Evolutionary conservation across 2,888 invertebrate genomes (phyloP).

Genomic region (Mimas tiliae): DNA sequence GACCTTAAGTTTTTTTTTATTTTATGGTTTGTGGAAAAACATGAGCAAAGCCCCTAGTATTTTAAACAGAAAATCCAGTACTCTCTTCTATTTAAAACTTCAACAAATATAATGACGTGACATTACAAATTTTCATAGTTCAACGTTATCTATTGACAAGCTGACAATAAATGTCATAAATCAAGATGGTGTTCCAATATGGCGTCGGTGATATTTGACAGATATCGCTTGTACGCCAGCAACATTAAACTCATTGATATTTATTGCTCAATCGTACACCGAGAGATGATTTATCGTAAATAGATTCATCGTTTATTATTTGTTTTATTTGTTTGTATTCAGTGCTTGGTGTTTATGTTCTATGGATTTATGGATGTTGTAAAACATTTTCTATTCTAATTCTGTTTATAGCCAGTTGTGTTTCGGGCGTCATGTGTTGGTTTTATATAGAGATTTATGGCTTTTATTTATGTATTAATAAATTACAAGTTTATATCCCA

Average conservation of each 20-base stretch:
- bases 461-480: constrained; percentile 22
- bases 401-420: constrained; percentile 27
- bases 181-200: constrained; percentile 79
- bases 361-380: constrained; percentile 27
- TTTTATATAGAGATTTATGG: constrained; percentile 27
- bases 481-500: constrained; percentile 21
- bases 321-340: constrained; percentile 53
- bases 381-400: constrained; percentile 28
- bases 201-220: constrained; percentile 74
- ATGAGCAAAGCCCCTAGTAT: too few relatives aligned
- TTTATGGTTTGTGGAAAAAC: too few relatives aligned
- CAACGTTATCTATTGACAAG: constrained; percentile 68
- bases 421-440: constrained; percentile 26
- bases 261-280: constrained; percentile 81
- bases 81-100: not conserved
- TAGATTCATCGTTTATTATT: constrained; percentile 76
- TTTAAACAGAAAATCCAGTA: too few relatives aligned
- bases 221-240: constrained; percentile 79
- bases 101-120: not conserved
- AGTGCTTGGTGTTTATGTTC: constrained; percentile 29
- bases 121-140: constrained; percentile 43
- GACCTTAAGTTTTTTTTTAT: too few relatives aligned
- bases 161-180: constrained; percentile 72
- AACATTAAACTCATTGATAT: constrained; percentile 84
- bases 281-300: constrained; percentile 75